Evolutionary conservation across 2,888 invertebrate species (phyloP).

Genomic region (Melinopterus prodromus): DNA sequence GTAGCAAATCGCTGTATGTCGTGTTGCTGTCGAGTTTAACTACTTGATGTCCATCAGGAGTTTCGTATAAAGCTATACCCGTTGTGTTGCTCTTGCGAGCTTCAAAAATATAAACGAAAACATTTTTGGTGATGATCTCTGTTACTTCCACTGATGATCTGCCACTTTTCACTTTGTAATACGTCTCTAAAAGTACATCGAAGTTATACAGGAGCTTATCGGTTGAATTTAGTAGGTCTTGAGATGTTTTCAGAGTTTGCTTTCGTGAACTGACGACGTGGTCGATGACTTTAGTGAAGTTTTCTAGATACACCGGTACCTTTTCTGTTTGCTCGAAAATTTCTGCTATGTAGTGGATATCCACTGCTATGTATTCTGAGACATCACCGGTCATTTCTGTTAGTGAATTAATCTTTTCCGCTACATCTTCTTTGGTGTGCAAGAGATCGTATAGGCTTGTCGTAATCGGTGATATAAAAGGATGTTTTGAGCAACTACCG

Average conservation of each 20-base stretch:
- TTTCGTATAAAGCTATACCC: conserved; percentile 33
- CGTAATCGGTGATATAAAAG: conserved; percentile 32
- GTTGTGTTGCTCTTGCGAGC: conserved; percentile 26
- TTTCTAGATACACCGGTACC: conserved; percentile 32
- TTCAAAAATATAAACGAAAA: conserved; percentile 37
- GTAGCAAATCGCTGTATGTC: conserved; percentile 20
- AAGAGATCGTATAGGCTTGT: conserved; percentile 44
- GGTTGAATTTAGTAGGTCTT: conserved; percentile 43
- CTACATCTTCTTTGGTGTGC: conserved; percentile 26
- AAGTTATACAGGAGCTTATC: conserved; percentile 46
- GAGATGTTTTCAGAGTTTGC: conserved; percentile 41
- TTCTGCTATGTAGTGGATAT: conserved; percentile 40
- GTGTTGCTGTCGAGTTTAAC: conserved; percentile 9
- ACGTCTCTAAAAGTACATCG: conserved; percentile 41
- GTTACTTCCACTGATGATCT: neutral
- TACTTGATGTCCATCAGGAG: conserved; percentile 6
- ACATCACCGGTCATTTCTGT: conserved; percentile 31
- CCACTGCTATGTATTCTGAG: conserved; percentile 33
- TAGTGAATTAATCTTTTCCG: conserved; percentile 25
- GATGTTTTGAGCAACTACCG: conserved; percentile 35
- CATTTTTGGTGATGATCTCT: conserved; percentile 32
- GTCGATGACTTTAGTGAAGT: conserved; percentile 41
- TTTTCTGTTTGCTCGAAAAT: conserved; percentile 36
- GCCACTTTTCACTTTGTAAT: conserved; percentile 32
- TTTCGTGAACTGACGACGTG: conserved; percentile 41